Evolutionary conservation across 2,888 invertebrate genomes (phyloP).

Genomic region (Tenthredo mesomela): DNA sequence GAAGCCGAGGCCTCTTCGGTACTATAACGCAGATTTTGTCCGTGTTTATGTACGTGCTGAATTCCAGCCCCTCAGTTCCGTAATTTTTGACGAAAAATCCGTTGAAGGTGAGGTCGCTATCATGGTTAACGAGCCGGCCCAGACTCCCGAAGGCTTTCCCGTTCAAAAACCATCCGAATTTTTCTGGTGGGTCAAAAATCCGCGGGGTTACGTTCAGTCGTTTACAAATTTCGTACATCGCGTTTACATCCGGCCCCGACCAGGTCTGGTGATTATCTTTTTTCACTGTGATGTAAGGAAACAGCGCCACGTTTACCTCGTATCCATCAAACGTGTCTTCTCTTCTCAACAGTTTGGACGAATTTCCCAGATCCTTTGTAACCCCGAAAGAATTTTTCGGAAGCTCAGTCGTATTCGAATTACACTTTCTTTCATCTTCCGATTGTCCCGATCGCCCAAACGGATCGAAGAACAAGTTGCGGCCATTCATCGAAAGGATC

Average conservation of each 20-base stretch:
- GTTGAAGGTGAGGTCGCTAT: constrained; percentile 21
- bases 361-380: background rate
- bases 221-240: constrained; percentile 52
- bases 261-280: background rate
- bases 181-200: constrained; percentile 48
- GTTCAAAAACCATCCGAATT: constrained; percentile 54
- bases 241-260: constrained; percentile 54
- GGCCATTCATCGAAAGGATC: background rate
- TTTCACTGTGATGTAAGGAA: constrained; percentile 61
- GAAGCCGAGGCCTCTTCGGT: constrained; percentile 55
- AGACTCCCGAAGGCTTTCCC: constrained; percentile 52
- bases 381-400: background rate
- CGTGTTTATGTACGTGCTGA: constrained; percentile 48
- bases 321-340: constrained; percentile 67
- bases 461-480: constrained; percentile 38
- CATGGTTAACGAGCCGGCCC: constrained; percentile 2
- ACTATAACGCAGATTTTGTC: constrained; percentile 60
- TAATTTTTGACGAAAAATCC: constrained; percentile 49
- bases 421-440: too few relatives aligned
- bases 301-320: constrained; percentile 71
- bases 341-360: background rate
- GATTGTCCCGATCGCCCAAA: background rate
- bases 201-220: constrained; percentile 59
- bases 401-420: background rate
- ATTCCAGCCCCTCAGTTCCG: constrained; percentile 53